Evolutionary conservation across 64 coral and sea anemone genomes (phyloP).

Genomic region (Dendronephthya gigantea): DNA sequence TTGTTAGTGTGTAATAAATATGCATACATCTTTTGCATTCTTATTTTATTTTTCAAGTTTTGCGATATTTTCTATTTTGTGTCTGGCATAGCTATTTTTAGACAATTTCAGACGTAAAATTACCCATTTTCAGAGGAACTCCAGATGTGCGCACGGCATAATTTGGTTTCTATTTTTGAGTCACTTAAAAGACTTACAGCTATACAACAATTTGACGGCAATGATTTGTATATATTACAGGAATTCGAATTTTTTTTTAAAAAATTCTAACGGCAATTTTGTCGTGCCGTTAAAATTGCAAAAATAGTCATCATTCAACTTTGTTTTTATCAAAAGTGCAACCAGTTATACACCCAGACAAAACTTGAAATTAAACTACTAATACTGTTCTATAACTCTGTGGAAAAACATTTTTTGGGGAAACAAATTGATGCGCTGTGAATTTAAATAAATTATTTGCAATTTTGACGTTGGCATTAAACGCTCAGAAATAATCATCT

Average conservation of each 20-base stretch:
- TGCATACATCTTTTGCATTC: too few species aligned
- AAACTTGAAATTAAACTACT: not conserved
- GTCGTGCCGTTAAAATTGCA: not conserved
- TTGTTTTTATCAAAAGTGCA: not conserved
- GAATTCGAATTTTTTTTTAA: not conserved
- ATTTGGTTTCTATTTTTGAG: not conserved
- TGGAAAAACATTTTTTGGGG: not conserved
- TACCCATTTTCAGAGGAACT: too few species aligned
- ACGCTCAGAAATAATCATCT: not conserved
- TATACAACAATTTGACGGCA: not conserved
- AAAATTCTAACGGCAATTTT: not conserved
- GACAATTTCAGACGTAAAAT: not conserved
- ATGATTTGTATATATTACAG: not conserved
- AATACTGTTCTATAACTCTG: not conserved
- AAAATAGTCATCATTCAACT: not conserved
- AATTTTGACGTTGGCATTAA: not conserved
- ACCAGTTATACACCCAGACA: not conserved
- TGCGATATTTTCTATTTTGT: not conserved
- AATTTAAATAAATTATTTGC: not conserved
- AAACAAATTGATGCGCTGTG: not conserved
- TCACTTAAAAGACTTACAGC: not conserved
- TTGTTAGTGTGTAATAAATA: too few species aligned
- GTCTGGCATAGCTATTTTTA: not conserved
- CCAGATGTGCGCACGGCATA: not conserved
- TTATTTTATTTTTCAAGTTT: slow-evolving; percentile 1